Evolutionary conservation across 2,797 vertebrate species (phyloP).

Genomic region (Lophius americanus): DNA sequence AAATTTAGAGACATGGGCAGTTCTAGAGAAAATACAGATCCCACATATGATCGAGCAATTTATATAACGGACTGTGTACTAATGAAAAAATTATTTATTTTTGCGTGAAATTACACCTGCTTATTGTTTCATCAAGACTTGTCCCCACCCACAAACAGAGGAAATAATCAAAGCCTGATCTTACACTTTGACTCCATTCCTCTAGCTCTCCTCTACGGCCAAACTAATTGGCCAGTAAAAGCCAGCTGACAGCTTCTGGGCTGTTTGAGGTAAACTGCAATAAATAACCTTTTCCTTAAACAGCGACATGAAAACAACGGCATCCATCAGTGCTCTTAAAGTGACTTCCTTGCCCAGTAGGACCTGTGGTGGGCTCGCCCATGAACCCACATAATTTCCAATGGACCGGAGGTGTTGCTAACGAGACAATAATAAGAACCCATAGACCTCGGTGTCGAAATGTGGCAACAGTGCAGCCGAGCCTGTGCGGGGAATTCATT

Average conservation of each 20-base stretch:
- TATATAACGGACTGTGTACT: background rate
- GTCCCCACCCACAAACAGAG: conserved; percentile 14
- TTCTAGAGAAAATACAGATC: conserved; percentile 6
- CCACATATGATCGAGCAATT: conserved; percentile 8
- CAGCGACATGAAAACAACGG: conserved; percentile 64
- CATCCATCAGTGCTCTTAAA: conserved; percentile 66
- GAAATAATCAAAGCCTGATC: conserved; percentile 40
- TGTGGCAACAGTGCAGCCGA: conserved; percentile 40
- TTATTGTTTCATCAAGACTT: conserved; percentile 11
- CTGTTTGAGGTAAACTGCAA: conserved; percentile 47
- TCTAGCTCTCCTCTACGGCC: conserved; percentile 37
- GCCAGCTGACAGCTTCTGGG: conserved; percentile 59
- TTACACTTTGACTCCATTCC: conserved; percentile 26
- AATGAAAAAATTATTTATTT: conserved; percentile 32
- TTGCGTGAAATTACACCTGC: conserved; percentile 24
- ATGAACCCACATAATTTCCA: conserved; percentile 55
- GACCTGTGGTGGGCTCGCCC: conserved; percentile 32
- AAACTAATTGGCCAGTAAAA: conserved; percentile 72
- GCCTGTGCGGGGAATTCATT: conserved; percentile 60
- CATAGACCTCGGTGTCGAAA: conserved; percentile 37
- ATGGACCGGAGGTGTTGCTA: conserved; percentile 62
- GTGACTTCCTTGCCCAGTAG: conserved; percentile 54
- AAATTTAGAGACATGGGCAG: conserved; percentile 5
- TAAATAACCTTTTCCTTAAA: conserved; percentile 61
- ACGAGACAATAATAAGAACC: conserved; percentile 67